These are phyloP conservation scores for Rhinolophus sinicus DNA, from an alignment of 2,113 vertebrate genomes.

Conservation along the genomic window DNA sequence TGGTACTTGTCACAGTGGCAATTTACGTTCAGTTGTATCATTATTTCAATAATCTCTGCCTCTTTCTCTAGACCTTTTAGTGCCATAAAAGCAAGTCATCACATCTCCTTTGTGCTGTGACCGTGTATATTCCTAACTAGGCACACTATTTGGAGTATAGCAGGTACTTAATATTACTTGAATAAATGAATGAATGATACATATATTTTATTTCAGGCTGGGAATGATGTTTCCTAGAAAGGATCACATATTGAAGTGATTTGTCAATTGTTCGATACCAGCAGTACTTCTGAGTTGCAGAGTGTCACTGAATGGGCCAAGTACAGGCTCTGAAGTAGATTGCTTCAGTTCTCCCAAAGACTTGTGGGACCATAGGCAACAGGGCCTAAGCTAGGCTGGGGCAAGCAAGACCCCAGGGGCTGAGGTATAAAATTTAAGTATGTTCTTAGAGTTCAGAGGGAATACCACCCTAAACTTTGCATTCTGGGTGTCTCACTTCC, in stretches of 20 bases:
- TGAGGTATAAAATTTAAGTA: background rate
- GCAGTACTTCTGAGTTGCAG: background rate
- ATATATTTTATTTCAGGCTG: background rate
- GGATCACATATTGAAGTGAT: background rate
- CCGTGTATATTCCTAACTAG: background rate
- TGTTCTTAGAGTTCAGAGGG: background rate
- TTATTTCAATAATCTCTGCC: background rate
- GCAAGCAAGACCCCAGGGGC: background rate
- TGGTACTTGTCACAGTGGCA: background rate
- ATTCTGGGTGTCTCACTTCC: background rate
- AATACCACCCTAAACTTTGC: background rate
- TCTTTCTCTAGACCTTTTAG: background rate
- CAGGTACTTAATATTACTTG: background rate
- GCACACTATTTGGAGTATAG: background rate
- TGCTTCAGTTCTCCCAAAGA: background rate
- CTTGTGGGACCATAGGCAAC: background rate
- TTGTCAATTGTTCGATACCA: background rate
- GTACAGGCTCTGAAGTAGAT: background rate
- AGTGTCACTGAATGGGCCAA: background rate
- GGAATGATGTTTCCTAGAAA: conserved; percentile 8
- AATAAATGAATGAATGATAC: background rate
- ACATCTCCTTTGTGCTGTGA: background rate
- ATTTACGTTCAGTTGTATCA: background rate
- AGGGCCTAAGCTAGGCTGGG: background rate
- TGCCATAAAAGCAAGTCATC: background rate